Conservation (phyloP, 2,113 vertebrate species). For the Sminthopsis crassicaudata region DNA sequence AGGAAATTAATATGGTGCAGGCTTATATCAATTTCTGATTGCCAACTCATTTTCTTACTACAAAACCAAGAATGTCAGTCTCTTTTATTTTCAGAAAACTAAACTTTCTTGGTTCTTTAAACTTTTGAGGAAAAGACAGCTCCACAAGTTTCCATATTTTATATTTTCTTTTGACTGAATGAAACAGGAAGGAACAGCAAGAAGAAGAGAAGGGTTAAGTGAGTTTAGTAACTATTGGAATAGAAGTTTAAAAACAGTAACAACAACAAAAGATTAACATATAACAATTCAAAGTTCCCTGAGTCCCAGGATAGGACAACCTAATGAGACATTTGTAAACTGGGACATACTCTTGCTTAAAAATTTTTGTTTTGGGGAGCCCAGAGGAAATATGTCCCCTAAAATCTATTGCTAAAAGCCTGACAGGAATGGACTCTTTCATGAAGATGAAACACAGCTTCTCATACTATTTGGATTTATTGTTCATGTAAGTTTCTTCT, state of each 20-base stretch:
- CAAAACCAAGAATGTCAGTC: background rate
- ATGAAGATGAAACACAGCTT: background rate
- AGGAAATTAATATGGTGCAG: background rate
- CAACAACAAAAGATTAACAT: background rate
- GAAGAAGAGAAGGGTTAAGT: background rate
- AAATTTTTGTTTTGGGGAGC: background rate
- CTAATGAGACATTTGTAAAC: slow-evolving; percentile 39
- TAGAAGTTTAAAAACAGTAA: background rate
- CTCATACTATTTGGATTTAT: slow-evolving; percentile 57
- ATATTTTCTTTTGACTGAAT: background rate
- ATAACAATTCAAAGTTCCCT: background rate
- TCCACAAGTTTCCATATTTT: slow-evolving; percentile 26
- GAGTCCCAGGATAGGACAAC: background rate
- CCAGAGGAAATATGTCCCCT: background rate
- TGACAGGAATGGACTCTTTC: slow-evolving; percentile 52
- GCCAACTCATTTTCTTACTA: background rate
- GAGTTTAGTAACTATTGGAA: background rate
- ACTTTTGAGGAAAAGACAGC: slow-evolving; percentile 18
- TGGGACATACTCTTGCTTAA: background rate
- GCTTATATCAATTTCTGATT: background rate
- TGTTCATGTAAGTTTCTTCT: slow-evolving; percentile 56
- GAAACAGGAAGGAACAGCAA: background rate
- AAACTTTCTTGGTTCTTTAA: slow-evolving; percentile 39
- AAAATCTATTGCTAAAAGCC: background rate
- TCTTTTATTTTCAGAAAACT: slow-evolving; percentile 6